Base-by-base conservation (phyloP, 2,113 vertebrate species). In the Clarias magur region DNA sequence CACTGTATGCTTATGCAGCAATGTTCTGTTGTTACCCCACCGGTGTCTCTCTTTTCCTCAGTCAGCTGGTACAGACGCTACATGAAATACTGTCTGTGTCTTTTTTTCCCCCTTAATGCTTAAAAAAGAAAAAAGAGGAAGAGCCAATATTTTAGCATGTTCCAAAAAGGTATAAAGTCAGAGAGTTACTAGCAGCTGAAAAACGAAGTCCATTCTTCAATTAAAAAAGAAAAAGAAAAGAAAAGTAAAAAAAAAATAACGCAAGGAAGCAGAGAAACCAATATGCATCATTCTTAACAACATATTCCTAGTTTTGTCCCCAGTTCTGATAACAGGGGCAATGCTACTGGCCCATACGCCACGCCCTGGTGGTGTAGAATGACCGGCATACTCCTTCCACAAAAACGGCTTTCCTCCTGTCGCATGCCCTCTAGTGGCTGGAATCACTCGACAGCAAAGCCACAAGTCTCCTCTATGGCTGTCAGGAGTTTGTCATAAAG, bases 401-500 rank as follows among this genome's bases (percentile, higher is more conserved):
- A 86, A 63, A n/a, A 83, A 85, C 34, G 48, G 21, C 78, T 79
- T 38, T 62, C 65, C 42, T 80, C 38, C 38, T 42, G 8, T 23
- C 17, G 4, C 23, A 60, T 59, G 27, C 34, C 59, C 60, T 57
- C 67, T 16, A 21, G 76, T 56, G 59, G 53, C 27, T 13, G 65
- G n/a, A 63, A 60, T 88, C 96, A 99, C 94, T 99, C 98, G 92
- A 99, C 98, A 88, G 98, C 98, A 83, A 99, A 99, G 89, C 98
- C 98, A 86, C 98, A 99, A 2, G 98, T 99, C 94, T 99, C 98
- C 94, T 99, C 98, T 68, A 99, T 99, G 96, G 98, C 98, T 12
- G 98, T 99, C 93, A 99, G 97, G 94, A 99, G 95, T 96, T 99
- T 99, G 94, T 99, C 98, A 85, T 98, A 98, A 15, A 99, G 96